Evolutionary conservation across 2,113 vertebrate genomes (phyloP).

Genomic region (Silurus asotus): DNA sequence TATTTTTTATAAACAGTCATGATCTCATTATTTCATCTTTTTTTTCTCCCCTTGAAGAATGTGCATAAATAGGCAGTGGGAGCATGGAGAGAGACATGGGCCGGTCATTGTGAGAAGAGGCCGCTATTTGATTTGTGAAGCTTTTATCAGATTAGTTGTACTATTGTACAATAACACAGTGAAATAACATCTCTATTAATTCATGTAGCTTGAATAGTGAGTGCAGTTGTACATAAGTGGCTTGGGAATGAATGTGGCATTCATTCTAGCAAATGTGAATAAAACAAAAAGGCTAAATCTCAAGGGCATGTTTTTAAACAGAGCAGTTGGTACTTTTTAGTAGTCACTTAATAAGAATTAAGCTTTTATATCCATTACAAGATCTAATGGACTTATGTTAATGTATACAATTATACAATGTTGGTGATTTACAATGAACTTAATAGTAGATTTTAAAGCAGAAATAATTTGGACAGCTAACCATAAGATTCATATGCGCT

Average conservation of each 20-base stretch:
- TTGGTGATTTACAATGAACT: background rate
- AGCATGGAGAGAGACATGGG: background rate
- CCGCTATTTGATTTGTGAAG: conserved; percentile 24
- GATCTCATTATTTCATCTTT: background rate
- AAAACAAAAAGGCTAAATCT: conserved; percentile 6
- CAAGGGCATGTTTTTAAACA: background rate
- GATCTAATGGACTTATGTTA: background rate
- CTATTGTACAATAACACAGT: conserved; percentile 11
- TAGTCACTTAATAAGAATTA: background rate
- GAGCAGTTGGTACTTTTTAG: background rate
- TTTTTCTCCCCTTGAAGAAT: background rate
- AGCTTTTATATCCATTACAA: background rate
- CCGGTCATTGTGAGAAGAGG: conserved; percentile 6
- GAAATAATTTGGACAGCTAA: too few species aligned
- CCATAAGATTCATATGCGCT: too few species aligned
- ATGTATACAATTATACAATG: background rate
- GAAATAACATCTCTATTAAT: conserved; percentile 25
- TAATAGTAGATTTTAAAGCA: too few species aligned
- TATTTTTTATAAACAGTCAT: background rate
- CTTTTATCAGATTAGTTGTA: conserved; percentile 23
- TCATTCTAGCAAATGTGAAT: background rate
- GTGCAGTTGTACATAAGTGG: background rate
- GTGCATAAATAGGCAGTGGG: background rate
- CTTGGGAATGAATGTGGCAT: background rate
- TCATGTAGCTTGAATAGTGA: conserved; percentile 6